These are phyloP conservation scores for Pandion haliaetus DNA, from an alignment of 2,113 vertebrate species.

Conservation along the genomic window DNA sequence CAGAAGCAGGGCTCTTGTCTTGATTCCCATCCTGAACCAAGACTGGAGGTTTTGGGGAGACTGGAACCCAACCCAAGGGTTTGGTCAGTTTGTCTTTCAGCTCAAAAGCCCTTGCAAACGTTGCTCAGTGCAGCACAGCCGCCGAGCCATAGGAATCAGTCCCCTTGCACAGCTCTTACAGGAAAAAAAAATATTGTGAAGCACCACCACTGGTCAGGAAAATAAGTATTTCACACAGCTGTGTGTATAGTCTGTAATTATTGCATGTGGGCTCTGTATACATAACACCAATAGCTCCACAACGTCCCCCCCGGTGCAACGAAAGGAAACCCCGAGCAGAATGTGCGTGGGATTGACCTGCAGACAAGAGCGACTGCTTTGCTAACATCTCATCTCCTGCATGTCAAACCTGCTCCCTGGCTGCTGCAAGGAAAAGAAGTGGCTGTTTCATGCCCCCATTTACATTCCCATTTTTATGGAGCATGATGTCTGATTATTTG, in stretches of 20 bases:
- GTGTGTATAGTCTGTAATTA: background rate
- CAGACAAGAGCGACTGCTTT: background rate
- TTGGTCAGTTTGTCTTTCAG: background rate
- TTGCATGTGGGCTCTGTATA: background rate
- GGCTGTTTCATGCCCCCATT: background rate
- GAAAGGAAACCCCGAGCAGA: background rate
- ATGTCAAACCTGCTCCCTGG: background rate
- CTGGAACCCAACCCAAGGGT: background rate
- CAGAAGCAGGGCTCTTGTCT: background rate
- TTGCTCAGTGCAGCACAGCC: background rate
- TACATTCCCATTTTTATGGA: background rate
- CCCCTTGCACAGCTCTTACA: background rate
- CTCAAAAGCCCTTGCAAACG: background rate
- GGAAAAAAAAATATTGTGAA: background rate
- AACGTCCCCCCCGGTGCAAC: fast-evolving
- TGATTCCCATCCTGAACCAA: background rate
- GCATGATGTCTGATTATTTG: background rate
- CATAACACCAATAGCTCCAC: background rate
- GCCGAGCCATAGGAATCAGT: background rate
- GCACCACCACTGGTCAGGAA: background rate
- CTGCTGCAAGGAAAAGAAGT: background rate
- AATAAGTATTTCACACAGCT: background rate
- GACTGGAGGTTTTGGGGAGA: background rate
- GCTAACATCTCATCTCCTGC: background rate
- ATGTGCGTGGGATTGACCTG: fast-evolving